Percentiles rank a stretch among this genome's conserved stretches.
phyloP scores from a whole-genome alignment of 2,113 vertebrate species.

The Paramisgurnus dabryanus region DNA sequence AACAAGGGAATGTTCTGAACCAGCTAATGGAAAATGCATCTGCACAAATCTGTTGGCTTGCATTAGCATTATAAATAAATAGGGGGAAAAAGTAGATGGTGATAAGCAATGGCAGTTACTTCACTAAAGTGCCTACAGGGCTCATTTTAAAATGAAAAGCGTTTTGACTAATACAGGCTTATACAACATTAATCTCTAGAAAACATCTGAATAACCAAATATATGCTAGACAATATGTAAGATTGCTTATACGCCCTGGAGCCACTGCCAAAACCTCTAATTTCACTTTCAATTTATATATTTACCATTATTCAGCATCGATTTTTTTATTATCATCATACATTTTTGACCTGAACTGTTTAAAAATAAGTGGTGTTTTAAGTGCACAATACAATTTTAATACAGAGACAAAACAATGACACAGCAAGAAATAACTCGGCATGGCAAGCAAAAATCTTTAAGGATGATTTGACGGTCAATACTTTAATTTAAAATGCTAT shows the following conservation, averaged over 20 bases:
- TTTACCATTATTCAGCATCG: neutral
- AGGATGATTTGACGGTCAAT: neutral
- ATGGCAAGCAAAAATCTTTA: neutral
- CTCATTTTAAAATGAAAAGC: neutral
- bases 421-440: neutral
- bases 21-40: neutral
- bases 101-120: constrained; percentile 11
- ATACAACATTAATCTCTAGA: neutral
- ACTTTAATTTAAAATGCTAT: neutral
- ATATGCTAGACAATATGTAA: neutral
- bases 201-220: neutral
- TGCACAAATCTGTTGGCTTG: neutral
- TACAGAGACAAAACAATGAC: neutral
- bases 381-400: neutral
- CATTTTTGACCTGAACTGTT: neutral
- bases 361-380: neutral
- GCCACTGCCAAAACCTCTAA: neutral
- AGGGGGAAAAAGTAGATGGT: constrained; percentile 1
- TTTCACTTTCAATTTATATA: neutral
- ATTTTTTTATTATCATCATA: too few relatives aligned
- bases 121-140: neutral
- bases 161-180: neutral
- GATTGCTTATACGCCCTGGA: too few relatives aligned
- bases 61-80: constrained; percentile 20
- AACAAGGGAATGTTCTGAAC: neutral